Percentiles rank a stretch among this genome's conserved stretches.
Conservation (phyloP, 2,797 vertebrate genomes). For the Notolepis coatsorum region DNA sequence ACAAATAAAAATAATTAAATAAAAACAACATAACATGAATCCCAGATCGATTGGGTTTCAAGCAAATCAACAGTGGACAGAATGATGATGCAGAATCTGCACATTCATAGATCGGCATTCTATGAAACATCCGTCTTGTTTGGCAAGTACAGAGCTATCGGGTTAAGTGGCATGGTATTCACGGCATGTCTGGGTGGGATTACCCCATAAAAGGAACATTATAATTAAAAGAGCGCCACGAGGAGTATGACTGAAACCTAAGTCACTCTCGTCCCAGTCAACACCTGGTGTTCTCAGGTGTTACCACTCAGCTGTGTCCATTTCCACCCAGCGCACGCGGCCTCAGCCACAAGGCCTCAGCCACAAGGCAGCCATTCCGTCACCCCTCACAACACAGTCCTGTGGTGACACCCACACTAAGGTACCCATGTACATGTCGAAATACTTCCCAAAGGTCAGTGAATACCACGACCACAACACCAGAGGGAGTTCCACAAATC, state of each 20-base stretch:
- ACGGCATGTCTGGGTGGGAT: constrained; percentile 1
- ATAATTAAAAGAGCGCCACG: constrained; percentile 63
- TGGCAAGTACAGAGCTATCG: constrained; percentile 13
- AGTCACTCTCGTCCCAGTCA: constrained; percentile 62
- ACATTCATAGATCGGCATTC: too few relatives aligned
- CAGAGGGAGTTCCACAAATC: too few relatives aligned
- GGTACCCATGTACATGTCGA: too few relatives aligned
- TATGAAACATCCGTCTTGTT: background rate
- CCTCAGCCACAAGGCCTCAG: constrained; percentile 16
- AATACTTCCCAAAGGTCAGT: too few relatives aligned
- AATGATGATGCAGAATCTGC: background rate
- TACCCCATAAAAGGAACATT: constrained; percentile 23
- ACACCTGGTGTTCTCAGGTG: constrained; percentile 66
- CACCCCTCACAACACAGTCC: background rate
- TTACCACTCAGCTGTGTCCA: constrained; percentile 69
- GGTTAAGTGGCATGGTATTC: background rate
- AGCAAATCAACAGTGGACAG: background rate
- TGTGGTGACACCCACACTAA: background rate
- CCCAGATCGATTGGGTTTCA: too few relatives aligned
- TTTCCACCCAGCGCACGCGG: constrained; percentile 48
- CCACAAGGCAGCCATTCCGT: constrained; percentile 1
- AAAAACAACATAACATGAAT: too few relatives aligned
- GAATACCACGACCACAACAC: too few relatives aligned
- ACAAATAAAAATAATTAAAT: too few relatives aligned
- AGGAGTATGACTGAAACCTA: constrained; percentile 70